Percentiles rank a stretch among this genome's conserved stretches.
Conservation (phyloP, 2,113 vertebrate genomes). For the Hoplias malabaricus region DNA sequence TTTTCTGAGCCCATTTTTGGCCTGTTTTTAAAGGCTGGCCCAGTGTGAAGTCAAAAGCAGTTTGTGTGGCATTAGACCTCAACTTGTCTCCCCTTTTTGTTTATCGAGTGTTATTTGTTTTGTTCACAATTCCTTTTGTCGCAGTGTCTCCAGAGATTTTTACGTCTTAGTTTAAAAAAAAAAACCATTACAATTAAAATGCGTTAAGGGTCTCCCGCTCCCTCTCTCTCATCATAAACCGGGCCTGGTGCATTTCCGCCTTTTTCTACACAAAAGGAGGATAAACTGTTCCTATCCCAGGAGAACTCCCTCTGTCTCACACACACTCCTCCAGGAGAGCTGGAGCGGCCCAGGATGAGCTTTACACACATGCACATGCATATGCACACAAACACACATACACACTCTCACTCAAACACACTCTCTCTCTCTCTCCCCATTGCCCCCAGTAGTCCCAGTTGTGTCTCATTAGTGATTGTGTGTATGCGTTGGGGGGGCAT, state of each 20-base stretch:
- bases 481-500: constrained; percentile 92
- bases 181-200: constrained; percentile 62
- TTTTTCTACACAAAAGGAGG: constrained; percentile 70
- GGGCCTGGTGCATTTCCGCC: constrained; percentile 32
- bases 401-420: neutral
- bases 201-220: neutral
- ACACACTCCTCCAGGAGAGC: constrained; percentile 85
- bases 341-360: constrained; percentile 81
- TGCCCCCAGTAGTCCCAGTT: constrained; percentile 41
- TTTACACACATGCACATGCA: constrained; percentile 17
- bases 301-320: constrained; percentile 83
- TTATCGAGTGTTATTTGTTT: neutral
- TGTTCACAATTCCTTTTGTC: neutral
- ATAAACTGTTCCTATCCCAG: constrained; percentile 85
- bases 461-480: constrained; percentile 95
- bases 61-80: neutral
- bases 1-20: too few relatives aligned
- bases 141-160: neutral
- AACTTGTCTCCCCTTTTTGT: neutral
- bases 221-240: constrained; percentile 40
- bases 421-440: neutral
- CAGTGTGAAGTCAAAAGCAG: neutral
- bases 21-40: neutral
- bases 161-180: constrained; percentile 28
- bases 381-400: constrained; percentile 23